These are phyloP conservation scores for Lepisosteus osseus DNA, from an alignment of 2,113 vertebrate species.

Conservation along the genomic window DNA sequence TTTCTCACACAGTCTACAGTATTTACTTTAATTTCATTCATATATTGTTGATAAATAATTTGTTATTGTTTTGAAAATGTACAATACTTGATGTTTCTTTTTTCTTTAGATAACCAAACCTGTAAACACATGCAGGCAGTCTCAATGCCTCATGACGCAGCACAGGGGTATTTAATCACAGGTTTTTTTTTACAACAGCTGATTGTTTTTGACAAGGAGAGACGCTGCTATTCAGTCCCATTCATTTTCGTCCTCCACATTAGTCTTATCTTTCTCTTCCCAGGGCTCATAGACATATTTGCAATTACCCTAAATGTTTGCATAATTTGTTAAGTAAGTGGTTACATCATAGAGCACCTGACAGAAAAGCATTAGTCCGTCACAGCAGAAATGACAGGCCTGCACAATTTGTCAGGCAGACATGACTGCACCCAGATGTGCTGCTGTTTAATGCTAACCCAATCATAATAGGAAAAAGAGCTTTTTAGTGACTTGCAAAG, in stretches of 20 bases:
- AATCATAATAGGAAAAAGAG: neutral
- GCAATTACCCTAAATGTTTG: constrained; percentile 4
- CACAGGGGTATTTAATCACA: neutral
- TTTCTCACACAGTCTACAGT: no score
- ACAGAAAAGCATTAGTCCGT: neutral
- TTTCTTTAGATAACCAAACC: neutral
- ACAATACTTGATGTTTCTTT: no score
- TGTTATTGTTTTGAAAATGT: no score
- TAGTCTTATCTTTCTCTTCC: neutral
- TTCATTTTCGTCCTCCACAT: neutral
- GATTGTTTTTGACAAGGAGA: neutral
- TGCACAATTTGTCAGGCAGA: constrained; percentile 9
- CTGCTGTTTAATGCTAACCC: neutral
- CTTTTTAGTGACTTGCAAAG: neutral
- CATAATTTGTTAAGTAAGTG: neutral
- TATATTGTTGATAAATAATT: no score
- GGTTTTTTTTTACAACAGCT: neutral
- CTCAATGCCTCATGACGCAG: neutral
- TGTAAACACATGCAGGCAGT: neutral
- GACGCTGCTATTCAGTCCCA: neutral
- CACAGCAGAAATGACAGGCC: neutral
- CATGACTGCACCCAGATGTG: neutral
- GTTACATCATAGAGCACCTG: neutral
- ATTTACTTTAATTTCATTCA: no score
- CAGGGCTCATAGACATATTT: neutral